Percentiles rank a stretch among this genome's conserved stretches.
Evolutionary conservation across 2,113 vertebrate genomes (phyloP).

Genomic region (Lepisosteus oculatus): DNA sequence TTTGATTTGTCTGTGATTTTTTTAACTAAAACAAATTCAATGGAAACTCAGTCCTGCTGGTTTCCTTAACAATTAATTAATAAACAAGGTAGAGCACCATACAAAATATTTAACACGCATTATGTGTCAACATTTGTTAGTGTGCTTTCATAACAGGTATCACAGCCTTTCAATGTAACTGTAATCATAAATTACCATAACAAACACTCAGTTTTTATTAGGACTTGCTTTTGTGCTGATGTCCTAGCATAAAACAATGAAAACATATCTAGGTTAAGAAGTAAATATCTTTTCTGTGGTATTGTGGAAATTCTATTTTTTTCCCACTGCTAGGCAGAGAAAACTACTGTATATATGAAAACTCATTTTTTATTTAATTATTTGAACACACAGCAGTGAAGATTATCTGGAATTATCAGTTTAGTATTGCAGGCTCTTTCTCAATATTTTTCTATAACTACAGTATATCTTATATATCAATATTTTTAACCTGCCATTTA

Average conservation of each 20-base stretch:
- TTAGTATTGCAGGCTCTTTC: slow-evolving; percentile 46
- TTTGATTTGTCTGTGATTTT: no score
- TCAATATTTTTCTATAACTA: slow-evolving; percentile 30
- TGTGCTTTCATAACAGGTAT: neutral
- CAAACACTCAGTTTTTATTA: neutral
- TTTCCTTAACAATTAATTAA: neutral
- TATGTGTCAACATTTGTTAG: neutral
- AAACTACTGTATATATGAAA: slow-evolving; percentile 41
- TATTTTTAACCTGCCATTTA: no score
- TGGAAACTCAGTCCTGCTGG: slow-evolving; percentile 5
- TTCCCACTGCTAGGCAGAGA: slow-evolving; percentile 32
- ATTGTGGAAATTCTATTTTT: slow-evolving; percentile 17
- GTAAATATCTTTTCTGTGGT: neutral
- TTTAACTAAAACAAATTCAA: no score
- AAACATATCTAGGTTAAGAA: neutral
- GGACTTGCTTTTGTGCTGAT: neutral
- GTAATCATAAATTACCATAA: neutral
- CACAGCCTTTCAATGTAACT: neutral
- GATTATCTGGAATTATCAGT: slow-evolving; percentile 74
- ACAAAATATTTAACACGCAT: neutral
- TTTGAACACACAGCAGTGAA: slow-evolving; percentile 59
- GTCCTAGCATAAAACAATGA: neutral
- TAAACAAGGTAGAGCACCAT: neutral
- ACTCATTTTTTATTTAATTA: slow-evolving; percentile 41
- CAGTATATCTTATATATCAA: no score